These are phyloP conservation scores for Ichneumoninae sp. DNA, from an alignment of 2,888 invertebrate genomes.

Conservation along the genomic window DNA sequence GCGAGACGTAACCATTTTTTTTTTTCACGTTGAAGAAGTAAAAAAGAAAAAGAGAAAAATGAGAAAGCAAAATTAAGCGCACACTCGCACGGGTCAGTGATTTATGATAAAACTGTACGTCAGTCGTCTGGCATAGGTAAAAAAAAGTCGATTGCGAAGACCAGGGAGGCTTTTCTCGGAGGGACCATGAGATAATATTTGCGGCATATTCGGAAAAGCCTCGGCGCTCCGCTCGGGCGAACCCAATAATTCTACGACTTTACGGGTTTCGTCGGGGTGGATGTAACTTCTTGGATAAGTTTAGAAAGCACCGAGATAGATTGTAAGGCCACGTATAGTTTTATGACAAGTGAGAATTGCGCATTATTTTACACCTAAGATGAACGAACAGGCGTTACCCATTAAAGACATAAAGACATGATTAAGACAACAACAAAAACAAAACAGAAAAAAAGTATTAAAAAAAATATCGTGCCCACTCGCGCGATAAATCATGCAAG, in stretches of 20 bases:
- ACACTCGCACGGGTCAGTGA: conserved; percentile 43
- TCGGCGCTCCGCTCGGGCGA: conserved; percentile 39
- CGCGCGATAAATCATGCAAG: conserved; percentile 33
- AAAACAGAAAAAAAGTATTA: conserved; percentile 16
- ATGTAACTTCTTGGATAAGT: conserved; percentile 33
- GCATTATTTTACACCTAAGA: conserved; percentile 63
- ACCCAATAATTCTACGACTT: neutral
- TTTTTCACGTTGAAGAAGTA: neutral
- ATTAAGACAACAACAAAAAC: conserved; percentile 3
- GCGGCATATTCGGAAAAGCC: conserved; percentile 48
- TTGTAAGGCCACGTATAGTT: conserved; percentile 59
- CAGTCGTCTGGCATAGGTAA: conserved; percentile 40
- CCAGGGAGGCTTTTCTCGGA: conserved; percentile 48
- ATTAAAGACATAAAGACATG: conserved; percentile 43
- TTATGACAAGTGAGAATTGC: conserved; percentile 63
- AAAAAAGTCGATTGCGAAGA: conserved; percentile 31
- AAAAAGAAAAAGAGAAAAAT: conserved; percentile 13
- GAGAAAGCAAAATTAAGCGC: conserved; percentile 29
- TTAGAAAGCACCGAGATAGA: conserved; percentile 63
- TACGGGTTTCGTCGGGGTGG: conserved; percentile 10
- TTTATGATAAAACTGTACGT: conserved; percentile 53
- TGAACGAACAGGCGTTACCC: conserved; percentile 61
- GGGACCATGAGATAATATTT: conserved; percentile 58
- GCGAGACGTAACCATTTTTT: conserved; percentile 40
- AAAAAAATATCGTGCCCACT: conserved; percentile 30